Evolutionary conservation across 1,140 invertebrate species (phyloP).

Genomic region (Psilanteris sp.): DNA sequence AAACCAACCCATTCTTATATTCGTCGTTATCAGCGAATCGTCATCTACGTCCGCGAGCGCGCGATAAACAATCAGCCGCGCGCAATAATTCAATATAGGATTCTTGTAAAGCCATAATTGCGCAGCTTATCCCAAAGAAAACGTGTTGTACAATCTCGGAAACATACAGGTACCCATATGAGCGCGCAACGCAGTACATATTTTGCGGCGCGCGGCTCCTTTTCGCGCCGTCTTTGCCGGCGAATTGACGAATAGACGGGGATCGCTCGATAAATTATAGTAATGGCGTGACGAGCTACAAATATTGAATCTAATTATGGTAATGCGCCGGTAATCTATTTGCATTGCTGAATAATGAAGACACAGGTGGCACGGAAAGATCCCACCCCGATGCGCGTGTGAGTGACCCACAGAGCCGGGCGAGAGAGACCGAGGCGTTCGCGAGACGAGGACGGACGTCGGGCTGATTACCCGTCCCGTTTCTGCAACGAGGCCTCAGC

Average conservation of each 20-base stretch:
- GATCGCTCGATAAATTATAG: conserved; percentile 71
- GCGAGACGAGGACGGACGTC: conserved; percentile 29
- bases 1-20: too few species aligned
- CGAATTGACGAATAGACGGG: conserved; percentile 69
- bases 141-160: conserved; percentile 51
- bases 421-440: conserved; percentile 25
- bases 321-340: conserved; percentile 74
- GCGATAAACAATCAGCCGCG: conserved; percentile 30
- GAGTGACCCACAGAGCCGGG: conserved; percentile 67
- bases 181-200: conserved; percentile 37
- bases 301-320: conserved; percentile 79
- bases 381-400: conserved; percentile 68
- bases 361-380: conserved; percentile 73
- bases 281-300: conserved; percentile 74
- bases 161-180: conserved; percentile 60
- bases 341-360: conserved; percentile 75
- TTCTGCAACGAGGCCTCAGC: conserved; percentile 60
- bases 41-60: conserved; percentile 3
- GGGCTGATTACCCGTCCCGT: conserved; percentile 55
- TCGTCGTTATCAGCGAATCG: too few species aligned
- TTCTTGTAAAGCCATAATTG: conserved; percentile 50
- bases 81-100: conserved; percentile 49
- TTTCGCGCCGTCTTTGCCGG: conserved; percentile 57
- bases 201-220: conserved; percentile 35
- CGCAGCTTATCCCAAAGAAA: conserved; percentile 43